Evolutionary conservation across 2,113 vertebrate species (phyloP), one percentile per base, ranked within the genome.

Genomic region (Sorex araneus): DNA sequence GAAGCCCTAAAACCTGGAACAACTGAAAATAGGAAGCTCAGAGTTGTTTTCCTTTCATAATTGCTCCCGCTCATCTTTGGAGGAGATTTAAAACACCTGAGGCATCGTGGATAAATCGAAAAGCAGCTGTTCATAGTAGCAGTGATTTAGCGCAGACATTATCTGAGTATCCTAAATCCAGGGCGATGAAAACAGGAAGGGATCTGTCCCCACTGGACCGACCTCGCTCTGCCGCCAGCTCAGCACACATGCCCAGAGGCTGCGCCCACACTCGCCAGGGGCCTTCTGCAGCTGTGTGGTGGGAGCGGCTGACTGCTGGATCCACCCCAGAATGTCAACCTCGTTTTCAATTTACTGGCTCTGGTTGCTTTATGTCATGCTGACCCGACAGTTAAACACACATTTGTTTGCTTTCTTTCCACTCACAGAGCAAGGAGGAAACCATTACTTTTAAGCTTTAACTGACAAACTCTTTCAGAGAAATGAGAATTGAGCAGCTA

Each of bases 361-460:
- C 97, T 93, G 83, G 63, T 97, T 97, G 94, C 96, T 95, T 96
- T 86, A 76, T 98, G 98, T 98, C 98, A 98, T 54, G 94, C 69
- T 97, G 98, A 98, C 98, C 98, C 97, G 96, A 96, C 94, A 96
- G 93, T 94, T 89, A 89, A 95, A 91, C 86, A 96, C 84, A 88
- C 93, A 84, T 94, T 97, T 97, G 97, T 94, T 98, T 98, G 97
- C 93, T 96, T 90, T 92, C 94, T 96, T 96, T 57, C 87, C 76
- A 77, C 92, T 97, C 70, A 47, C 81, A 50, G 97, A 95, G 78
- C 89, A 91, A 96, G 84, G 90, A 71, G 82, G 54, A 76, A 69
- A 57, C 84, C 82, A 70, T 94, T 96, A 95, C 69, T 94, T 94
- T 76, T 69, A 87, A 94, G 63, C 4, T 92, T 91, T 91, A 94